Conservation (phyloP, 2,113 vertebrate species). For the Ailurus styani region DNA sequence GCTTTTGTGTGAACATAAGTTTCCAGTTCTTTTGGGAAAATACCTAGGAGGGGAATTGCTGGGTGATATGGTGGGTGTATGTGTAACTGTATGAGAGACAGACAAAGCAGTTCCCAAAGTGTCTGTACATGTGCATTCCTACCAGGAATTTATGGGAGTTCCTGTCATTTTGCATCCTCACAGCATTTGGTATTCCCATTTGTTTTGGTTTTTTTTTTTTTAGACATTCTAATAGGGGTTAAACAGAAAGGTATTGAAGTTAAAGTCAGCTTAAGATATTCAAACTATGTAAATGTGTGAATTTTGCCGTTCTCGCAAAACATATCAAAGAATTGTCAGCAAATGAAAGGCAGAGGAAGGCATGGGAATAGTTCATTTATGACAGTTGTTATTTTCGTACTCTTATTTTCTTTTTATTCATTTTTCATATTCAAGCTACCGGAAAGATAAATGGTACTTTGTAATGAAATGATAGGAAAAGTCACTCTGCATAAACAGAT, state of each 20-base stretch:
- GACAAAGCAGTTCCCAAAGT: not conserved
- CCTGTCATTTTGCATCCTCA: not conserved
- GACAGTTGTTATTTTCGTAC: not conserved
- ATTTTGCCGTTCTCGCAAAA: not conserved
- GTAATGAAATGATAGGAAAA: not conserved
- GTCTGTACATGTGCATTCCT: not conserved
- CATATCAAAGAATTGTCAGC: not conserved
- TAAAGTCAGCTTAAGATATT: not conserved
- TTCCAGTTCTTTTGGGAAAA: no score
- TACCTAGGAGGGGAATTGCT: no score
- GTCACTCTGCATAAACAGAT: not conserved
- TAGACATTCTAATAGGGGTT: not conserved
- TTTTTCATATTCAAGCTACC: not conserved
- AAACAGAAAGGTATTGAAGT: not conserved
- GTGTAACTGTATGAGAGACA: not conserved
- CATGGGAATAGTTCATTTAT: not conserved
- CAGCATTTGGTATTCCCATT: not conserved
- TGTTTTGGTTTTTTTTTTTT: no score
- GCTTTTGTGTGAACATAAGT: no score
- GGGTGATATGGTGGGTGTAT: no score
- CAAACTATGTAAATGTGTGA: not conserved
- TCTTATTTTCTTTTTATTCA: not conserved
- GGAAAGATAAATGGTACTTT: not conserved
- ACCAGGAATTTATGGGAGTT: not conserved
- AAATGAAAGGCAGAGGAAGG: not conserved